phyloP scores from a whole-genome alignment of 2,888 invertebrate species.

The Endotricha flammealis region DNA sequence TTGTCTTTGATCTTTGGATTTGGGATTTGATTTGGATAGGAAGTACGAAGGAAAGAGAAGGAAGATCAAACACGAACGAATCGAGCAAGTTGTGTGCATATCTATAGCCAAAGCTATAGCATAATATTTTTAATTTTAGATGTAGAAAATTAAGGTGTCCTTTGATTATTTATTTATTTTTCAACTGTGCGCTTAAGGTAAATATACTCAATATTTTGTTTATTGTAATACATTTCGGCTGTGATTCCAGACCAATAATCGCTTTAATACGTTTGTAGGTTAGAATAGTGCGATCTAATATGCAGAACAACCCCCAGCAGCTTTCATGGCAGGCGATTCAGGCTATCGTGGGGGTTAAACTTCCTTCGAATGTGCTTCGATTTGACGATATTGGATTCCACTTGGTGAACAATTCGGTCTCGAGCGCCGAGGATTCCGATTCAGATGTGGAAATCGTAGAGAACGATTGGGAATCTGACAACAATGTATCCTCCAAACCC shows the following conservation, averaged over 20 bases:
- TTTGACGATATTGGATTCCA: conserved; percentile 76
- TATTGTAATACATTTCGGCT: conserved; percentile 23
- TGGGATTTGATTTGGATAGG: too few relatives aligned
- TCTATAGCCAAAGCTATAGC: conserved; percentile 33
- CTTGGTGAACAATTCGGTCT: conserved; percentile 64
- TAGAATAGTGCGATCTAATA: conserved; percentile 77
- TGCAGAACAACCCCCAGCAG: conserved; percentile 80
- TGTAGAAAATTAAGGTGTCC: conserved; percentile 74
- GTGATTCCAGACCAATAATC: conserved; percentile 52
- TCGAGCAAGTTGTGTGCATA: conserved; percentile 8
- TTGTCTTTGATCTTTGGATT: too few relatives aligned
- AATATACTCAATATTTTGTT: conserved; percentile 29
- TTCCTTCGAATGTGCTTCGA: conserved; percentile 72
- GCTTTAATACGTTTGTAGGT: conserved; percentile 73
- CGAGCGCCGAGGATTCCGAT: conserved; percentile 71
- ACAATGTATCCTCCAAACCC: conserved; percentile 65
- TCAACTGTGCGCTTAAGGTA: conserved; percentile 64
- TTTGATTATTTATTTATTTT: conserved; percentile 50
- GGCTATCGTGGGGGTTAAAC: conserved; percentile 77
- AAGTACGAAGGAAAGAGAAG: too few relatives aligned
- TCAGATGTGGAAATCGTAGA: conserved; percentile 75
- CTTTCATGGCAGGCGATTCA: conserved; percentile 79
- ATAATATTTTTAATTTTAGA: conserved; percentile 80
- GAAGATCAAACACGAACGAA: too few relatives aligned
- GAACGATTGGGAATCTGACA: conserved; percentile 73